phyloP scores from a whole-genome alignment of 2,113 vertebrate species.

The Jacana jacana region DNA sequence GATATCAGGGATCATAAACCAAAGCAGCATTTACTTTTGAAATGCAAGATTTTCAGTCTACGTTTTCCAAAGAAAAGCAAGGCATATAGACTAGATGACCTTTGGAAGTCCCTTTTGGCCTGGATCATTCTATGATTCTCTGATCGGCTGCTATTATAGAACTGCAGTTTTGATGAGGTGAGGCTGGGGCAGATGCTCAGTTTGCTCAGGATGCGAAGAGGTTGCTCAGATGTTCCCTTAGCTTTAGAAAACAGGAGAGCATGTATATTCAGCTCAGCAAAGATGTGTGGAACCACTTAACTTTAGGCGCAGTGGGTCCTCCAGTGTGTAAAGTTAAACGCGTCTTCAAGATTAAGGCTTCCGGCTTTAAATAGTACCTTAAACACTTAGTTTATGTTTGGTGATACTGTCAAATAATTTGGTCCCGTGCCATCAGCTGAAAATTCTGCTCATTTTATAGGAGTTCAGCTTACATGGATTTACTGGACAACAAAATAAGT shows the following conservation, averaged over 20 bases:
- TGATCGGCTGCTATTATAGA: neutral
- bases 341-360: neutral
- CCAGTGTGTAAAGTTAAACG: neutral
- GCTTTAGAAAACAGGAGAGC: neutral
- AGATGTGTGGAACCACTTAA: neutral
- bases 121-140: too few species aligned
- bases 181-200: neutral
- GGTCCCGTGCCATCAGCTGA: neutral
- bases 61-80: neutral
- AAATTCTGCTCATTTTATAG: neutral
- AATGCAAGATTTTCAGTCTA: neutral
- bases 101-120: too few species aligned
- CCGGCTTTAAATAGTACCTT: neutral
- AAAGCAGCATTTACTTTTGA: neutral
- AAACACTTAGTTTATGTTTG: neutral
- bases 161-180: neutral
- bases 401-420: neutral
- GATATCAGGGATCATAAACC: neutral
- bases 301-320: neutral
- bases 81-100: neutral
- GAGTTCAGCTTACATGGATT: conserved; percentile 19
- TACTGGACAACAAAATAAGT: conserved; percentile 56
- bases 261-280: neutral
- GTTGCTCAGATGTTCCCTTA: neutral
- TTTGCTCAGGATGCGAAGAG: neutral